Evolutionary conservation across 1,140 invertebrate species (phyloP).

Genomic region (Wiebesia pumilae): DNA sequence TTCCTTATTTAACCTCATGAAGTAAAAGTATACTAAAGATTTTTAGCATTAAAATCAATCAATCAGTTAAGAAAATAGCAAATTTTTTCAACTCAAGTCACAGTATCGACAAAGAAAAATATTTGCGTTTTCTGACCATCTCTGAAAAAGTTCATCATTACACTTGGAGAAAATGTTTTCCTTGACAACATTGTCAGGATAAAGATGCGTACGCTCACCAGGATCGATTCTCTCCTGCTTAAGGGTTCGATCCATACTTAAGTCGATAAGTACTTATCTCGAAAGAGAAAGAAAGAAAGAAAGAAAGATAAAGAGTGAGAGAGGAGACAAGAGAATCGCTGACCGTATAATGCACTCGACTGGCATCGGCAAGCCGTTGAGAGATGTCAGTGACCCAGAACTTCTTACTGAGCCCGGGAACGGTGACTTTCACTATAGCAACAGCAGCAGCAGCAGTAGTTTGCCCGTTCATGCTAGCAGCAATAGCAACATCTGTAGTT

Average conservation of each 20-base stretch:
- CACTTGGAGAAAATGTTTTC: neutral
- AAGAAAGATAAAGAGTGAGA: neutral
- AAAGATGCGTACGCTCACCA: neutral
- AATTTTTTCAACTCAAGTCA: neutral
- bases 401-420: slow-evolving; percentile 54
- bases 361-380: neutral
- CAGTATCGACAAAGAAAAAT: neutral
- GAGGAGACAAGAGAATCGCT: neutral
- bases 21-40: neutral
- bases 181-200: no score
- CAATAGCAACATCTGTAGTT: neutral
- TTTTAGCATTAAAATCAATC: neutral
- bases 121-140: neutral
- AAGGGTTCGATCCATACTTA: neutral
- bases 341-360: neutral
- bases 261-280: neutral
- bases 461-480: neutral
- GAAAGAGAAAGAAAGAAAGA: neutral
- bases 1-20: neutral
- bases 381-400: slow-evolving; percentile 67
- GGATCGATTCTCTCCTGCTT: neutral
- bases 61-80: neutral
- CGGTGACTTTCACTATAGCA: slow-evolving; percentile 60
- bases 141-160: neutral
- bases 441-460: neutral